phyloP scores from a whole-genome alignment of 2,797 vertebrate genomes.

The Sphaeramia orbicularis region DNA sequence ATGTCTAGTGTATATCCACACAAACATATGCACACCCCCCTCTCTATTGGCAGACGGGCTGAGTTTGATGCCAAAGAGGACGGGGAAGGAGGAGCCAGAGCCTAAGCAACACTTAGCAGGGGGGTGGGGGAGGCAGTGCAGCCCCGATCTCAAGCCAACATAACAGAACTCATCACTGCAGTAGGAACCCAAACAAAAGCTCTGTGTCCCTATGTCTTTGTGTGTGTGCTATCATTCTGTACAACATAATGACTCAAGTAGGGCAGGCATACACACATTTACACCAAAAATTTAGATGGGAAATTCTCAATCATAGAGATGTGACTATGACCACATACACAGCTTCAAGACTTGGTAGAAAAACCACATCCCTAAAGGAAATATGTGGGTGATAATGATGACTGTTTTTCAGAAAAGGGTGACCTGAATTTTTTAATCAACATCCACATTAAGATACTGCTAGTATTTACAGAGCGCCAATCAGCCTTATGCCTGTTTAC shows the following conservation, averaged over 20 bases:
- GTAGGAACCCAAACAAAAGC: constrained; percentile 67
- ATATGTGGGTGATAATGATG: background rate
- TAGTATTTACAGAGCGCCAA: background rate
- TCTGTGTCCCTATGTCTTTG: background rate
- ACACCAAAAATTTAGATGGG: background rate
- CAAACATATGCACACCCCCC: constrained; percentile 35
- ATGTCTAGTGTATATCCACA: constrained; percentile 8
- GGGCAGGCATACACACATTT: background rate
- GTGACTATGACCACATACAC: background rate
- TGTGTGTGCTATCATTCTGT: constrained; percentile 1
- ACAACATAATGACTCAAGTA: constrained; percentile 8
- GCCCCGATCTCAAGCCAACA: constrained; percentile 44
- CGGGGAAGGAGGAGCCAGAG: constrained; percentile 22
- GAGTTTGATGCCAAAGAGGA: constrained; percentile 31
- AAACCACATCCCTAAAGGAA: background rate
- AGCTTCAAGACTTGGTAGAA: constrained; percentile 3
- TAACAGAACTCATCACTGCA: constrained; percentile 43
- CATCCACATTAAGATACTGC: background rate
- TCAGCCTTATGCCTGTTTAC: too few species aligned
- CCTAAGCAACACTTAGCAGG: constrained; percentile 42
- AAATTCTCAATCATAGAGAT: constrained; percentile 11
- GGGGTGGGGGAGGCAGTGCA: constrained; percentile 20
- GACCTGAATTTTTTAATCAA: background rate
- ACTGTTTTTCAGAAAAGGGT: background rate
- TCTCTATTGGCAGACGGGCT: constrained; percentile 36